Conservation (phyloP, 1,140 invertebrate genomes). For the Drosophila watanabei region DNA sequence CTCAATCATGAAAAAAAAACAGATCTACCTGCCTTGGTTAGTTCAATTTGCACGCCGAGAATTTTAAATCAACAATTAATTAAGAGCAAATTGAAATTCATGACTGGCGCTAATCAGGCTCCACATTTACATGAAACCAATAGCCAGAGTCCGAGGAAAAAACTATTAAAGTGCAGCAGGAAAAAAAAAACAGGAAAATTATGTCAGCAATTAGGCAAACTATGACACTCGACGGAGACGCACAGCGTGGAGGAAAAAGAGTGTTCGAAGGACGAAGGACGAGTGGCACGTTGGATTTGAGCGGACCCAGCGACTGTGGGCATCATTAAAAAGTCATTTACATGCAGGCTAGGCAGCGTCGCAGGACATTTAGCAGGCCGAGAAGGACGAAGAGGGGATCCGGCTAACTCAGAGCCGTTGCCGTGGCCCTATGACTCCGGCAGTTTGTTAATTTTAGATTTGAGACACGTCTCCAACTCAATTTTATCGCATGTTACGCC, state of each 20-base stretch:
- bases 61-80: slow-evolving; percentile 78
- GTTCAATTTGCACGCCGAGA: slow-evolving; percentile 56
- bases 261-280: slow-evolving; percentile 6
- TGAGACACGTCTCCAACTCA: slow-evolving; percentile 82
- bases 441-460: slow-evolving; percentile 82
- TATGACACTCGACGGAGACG: slow-evolving; percentile 58
- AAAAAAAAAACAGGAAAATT: slow-evolving; percentile 56
- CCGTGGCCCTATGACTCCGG: slow-evolving; percentile 39
- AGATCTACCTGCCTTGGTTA: background rate
- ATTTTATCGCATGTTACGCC: slow-evolving; percentile 85
- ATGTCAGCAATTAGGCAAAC: slow-evolving; percentile 76
- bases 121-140: slow-evolving; percentile 77
- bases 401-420: slow-evolving; percentile 46
- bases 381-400: slow-evolving; percentile 1
- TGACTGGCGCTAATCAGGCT: slow-evolving; percentile 73
- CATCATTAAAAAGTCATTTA: slow-evolving; percentile 84
- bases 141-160: slow-evolving; percentile 38
- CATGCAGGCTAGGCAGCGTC: slow-evolving; percentile 68
- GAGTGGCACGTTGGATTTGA: slow-evolving; percentile 3
- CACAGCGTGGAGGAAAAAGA: slow-evolving; percentile 3
- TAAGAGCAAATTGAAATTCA: slow-evolving; percentile 80
- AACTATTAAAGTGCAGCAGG: slow-evolving; percentile 65
- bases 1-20: background rate
- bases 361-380: slow-evolving; percentile 60
- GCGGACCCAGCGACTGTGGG: slow-evolving; percentile 16